Evolutionary conservation across 2,113 vertebrate genomes (phyloP), one percentile per base, ranked within the genome.

Genomic region (Tenebrosternarchus preto): DNA sequence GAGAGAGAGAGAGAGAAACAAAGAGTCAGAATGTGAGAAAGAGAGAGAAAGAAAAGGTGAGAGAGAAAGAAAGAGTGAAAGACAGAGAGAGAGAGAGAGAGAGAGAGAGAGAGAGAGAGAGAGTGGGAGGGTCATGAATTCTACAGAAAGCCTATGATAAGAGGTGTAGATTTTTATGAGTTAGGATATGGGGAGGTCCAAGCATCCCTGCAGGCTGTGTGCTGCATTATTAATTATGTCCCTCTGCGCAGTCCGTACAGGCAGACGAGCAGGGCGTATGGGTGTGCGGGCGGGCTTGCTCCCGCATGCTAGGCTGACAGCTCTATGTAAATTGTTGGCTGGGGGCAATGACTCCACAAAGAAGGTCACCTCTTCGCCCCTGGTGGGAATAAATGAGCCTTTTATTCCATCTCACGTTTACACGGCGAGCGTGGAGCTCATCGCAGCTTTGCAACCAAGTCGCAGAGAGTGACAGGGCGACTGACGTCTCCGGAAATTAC

Each of bases 321-420:
- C 92, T 91, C 91, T 87, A 92, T 95, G 93, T 91, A 95, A 93
- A 95, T 93, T 88, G 59, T 61, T 92, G 87, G 90, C 92, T 92
- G 90, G 91, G 92, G 91, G 92, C 92, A 85, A 87, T 25, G 90
- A 91, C 93, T 93, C 92, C 91, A 91, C 86, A 92, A 88, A 92
- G 91, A 94, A 94, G 93, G 93, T 94, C 93, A 94, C 88, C 91
- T 88, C 87, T 68, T 88, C 82, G 91, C 92, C 91, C 87, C 82
- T 7, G 85, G 83, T 85, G 87, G 88, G 90, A 90, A 88, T 91
- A 91, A 93, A 93, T 88, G 90, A 91, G 91, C 80, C 88, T 90
- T 92, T 93, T 92, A 92, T 94, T 90, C 90, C 89, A 86, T 87
- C 86, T 87, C 88, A 88, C 92, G 92, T 93, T 93, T 90, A 91